Evolutionary conservation across 2,113 vertebrate genomes (phyloP), one percentile per base, ranked within the genome.

Genomic region (Erythrolamprus reginae): DNA sequence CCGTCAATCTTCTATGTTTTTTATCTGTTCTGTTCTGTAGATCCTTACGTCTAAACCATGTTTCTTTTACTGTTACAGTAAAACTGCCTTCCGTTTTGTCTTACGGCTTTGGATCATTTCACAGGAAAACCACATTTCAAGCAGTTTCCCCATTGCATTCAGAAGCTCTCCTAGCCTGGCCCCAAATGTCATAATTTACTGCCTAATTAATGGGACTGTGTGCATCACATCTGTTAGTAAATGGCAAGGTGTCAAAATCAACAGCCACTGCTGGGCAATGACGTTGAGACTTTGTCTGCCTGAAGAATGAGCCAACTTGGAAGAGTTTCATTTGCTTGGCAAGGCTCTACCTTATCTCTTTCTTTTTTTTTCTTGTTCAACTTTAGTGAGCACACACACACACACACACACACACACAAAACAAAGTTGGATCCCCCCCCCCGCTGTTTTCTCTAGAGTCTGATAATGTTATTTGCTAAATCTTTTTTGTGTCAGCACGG

Each of bases 401-500:
- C 61, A 33, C 26, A 61, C 56, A 28, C 53, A 8, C 56, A 28
- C 58, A 61, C 10, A n/a, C 0, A n/a, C 28, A 15, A 70, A 77
- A 42, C 17, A 19, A 65, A 88, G 13, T 86, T 1, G 0, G 15
- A 48, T 82, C 50, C 77, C 61, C 84, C 61, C 84, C 5, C 5
- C 90, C 86, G 84, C 19, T 10, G 42, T 65, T 48, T 56, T 92
- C 92, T 88, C 92, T 89, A 82, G 90, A 96, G 83, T 38, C 1
- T 13, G 87, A 82, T 88, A 95, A 93, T 86, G 24, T 10, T 93
- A 70, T 65, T 92, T 90, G 51, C 45, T 86, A 19, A 92, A 91
- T 84, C 65, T 88, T 89, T 77, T 47, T 26, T 88, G 88, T 90
- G 90, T 94, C 95, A 95, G 92, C 93, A 94, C 19, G 90, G 84